These are phyloP conservation scores for Philonicus albiceps DNA, from an alignment of 2,888 invertebrate genomes.

Conservation along the genomic window DNA sequence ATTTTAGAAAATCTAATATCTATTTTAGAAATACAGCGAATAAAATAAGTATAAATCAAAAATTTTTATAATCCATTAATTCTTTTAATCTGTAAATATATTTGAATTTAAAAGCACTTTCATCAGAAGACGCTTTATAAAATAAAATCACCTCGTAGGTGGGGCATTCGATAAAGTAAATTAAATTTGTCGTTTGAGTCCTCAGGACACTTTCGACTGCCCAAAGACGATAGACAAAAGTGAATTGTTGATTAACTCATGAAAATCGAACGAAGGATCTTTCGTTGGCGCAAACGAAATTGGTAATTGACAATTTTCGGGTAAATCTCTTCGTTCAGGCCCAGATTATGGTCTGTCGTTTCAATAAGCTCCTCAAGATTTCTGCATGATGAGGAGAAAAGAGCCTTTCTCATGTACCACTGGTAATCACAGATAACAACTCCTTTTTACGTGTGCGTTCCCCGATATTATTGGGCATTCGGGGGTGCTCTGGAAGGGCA, in stretches of 20 bases:
- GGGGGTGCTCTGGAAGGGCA: not conserved
- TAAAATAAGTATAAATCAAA: no score
- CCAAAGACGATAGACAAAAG: not conserved
- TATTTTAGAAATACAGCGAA: no score
- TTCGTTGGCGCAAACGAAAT: not conserved
- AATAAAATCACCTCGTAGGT: not conserved
- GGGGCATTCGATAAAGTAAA: not conserved
- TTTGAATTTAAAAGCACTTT: not conserved
- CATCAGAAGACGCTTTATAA: not conserved
- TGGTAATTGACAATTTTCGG: not conserved
- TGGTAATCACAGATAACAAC: not conserved
- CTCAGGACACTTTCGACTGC: not conserved
- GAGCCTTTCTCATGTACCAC: not conserved
- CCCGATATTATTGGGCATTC: not conserved
- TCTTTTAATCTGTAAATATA: no score
- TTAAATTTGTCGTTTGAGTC: not conserved
- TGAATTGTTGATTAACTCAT: not conserved
- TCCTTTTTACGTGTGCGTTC: not conserved
- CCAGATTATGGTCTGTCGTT: not conserved
- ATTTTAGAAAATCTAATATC: no score
- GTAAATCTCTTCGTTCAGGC: not conserved
- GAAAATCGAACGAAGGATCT: not conserved
- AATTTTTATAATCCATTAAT: no score
- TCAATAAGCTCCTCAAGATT: not conserved
- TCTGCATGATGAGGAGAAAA: not conserved